Base-by-base conservation (phyloP, 2,113 vertebrate genomes). In the Hemiscyllium ocellatum region DNA sequence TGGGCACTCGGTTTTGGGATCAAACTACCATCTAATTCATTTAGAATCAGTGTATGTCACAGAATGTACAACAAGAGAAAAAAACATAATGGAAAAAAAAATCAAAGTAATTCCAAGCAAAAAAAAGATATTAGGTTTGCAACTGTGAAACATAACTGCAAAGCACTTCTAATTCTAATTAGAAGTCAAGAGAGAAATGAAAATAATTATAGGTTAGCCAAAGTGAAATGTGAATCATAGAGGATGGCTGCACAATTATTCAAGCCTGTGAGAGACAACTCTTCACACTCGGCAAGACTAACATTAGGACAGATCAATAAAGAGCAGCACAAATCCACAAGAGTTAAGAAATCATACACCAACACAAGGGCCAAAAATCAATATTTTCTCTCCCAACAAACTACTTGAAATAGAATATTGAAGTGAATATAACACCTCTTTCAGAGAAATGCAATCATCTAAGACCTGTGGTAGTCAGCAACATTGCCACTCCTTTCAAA, bases 341-440 rank as follows among this genome's bases (percentile, higher is more conserved):
- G 20, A 96, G 89, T 96, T 96, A 96, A 96, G 91, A 96, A 97
- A 97, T 96, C 85, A 96, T 96, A 96, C 29, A 96, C 96, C 70
- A 96, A 85, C 68, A 95, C 90, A 6, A 96, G 95, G 86, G 89
- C 95, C 95, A 96, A 96, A 96, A 96, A 96, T 96, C 90, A 95
- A 96, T 96, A 33, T 20, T 66, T 93, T 93, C 69, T 96, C 1
- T 65, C 96, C 68, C 22, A 96, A 94, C 80, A 96, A 95, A 96
- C 26, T 97, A 96, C 91, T 96, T 96, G 61, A 93, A 93, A 93
- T 93, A 93, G 89, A 93, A 47, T 96, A 96, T 96, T 96, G 97
- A 96, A 90, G 96, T 97, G 96, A 96, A 76, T 96, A 96, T 96
- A 96, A 96, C 80, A 96, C 96, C 96, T n/a, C 94, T 65, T 96